Evolutionary conservation across 2,113 vertebrate genomes (phyloP).

Genomic region (Acrocephalus arundinaceus): DNA sequence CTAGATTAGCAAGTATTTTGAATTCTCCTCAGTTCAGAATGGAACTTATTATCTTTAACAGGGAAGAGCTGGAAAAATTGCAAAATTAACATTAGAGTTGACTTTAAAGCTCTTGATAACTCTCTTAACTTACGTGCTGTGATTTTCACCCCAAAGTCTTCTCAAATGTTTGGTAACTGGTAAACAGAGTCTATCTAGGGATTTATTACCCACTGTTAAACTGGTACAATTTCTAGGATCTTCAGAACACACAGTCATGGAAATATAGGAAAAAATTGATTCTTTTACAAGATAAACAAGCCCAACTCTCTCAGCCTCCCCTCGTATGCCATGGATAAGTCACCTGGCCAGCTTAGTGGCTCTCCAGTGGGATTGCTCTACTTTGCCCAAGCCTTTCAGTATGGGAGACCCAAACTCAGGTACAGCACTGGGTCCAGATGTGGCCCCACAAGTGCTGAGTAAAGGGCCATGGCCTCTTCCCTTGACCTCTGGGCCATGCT

Average conservation of each 20-base stretch:
- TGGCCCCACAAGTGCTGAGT: background rate
- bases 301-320: background rate
- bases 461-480: background rate
- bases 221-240: background rate
- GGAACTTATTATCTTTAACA: constrained; percentile 41
- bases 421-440: background rate
- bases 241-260: background rate
- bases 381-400: background rate
- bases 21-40: constrained; percentile 34
- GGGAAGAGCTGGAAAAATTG: background rate
- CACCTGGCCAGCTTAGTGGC: background rate
- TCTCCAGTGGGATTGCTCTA: background rate
- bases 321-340: rapidly evolving
- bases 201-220: background rate
- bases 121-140: background rate
- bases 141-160: background rate
- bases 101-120: background rate
- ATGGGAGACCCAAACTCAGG: background rate
- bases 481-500: background rate
- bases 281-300: background rate
- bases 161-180: background rate
- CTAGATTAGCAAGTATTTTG: constrained; percentile 46
- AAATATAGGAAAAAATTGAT: background rate
- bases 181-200: background rate
- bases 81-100: background rate